Conservation (phyloP, 2,113 vertebrate genomes). For the Sylvietta virens region DNA sequence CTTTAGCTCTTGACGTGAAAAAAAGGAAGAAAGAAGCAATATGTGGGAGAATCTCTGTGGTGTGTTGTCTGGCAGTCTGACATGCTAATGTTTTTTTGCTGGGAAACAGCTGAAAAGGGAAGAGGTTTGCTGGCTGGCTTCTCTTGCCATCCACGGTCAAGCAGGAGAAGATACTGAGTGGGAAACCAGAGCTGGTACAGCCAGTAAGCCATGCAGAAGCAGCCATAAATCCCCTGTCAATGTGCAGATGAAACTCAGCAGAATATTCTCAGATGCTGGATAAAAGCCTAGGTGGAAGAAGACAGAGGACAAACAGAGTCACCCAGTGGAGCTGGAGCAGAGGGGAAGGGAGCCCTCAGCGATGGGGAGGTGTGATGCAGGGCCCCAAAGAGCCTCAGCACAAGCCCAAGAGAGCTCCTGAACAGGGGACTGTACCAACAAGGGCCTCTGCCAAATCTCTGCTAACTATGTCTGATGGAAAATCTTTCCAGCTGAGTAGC, state of each 20-base stretch:
- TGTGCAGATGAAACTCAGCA: not conserved
- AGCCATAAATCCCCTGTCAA: not conserved
- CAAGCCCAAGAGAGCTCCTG: not conserved
- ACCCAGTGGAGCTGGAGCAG: not conserved
- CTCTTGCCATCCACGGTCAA: not conserved
- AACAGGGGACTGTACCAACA: not conserved
- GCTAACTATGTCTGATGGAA: not conserved
- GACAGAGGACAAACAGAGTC: not conserved
- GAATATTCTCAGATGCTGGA: not conserved
- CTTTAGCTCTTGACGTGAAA: not conserved
- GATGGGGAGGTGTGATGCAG: accelerated
- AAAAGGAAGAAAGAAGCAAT: not conserved
- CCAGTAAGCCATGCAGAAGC: not conserved
- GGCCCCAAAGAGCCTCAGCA: not conserved
- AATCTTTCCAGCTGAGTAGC: not conserved
- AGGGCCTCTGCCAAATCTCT: not conserved
- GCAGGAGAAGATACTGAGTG: not conserved
- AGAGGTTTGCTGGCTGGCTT: not conserved
- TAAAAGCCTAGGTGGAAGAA: not conserved
- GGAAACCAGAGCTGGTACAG: not conserved
- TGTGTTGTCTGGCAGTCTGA: not conserved
- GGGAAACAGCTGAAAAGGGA: not conserved
- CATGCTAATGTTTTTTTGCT: not conserved
- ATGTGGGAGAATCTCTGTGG: not conserved
- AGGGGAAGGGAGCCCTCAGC: not conserved